A percentile compares a stretch with the other conserved stretches of the same genome.
phyloP scores from a whole-genome alignment of 2,113 vertebrate species.

The Serranochromis macrocephalus region DNA sequence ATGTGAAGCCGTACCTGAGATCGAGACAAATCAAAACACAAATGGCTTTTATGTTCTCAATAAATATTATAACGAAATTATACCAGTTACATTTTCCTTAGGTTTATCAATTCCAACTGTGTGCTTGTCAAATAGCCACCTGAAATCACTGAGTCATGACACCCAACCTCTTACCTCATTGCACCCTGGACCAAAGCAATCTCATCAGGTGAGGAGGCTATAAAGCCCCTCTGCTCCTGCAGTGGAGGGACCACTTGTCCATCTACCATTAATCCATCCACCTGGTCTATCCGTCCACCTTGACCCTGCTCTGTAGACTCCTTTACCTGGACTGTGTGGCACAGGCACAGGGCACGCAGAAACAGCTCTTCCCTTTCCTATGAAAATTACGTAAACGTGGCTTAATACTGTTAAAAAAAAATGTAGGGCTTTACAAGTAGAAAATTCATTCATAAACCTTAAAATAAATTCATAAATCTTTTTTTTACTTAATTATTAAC shows the following conservation, averaged over 20 bases:
- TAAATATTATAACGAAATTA: neutral
- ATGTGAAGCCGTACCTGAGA: conserved; percentile 92
- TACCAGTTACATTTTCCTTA: neutral
- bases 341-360: conserved; percentile 89
- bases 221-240: conserved; percentile 67
- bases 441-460: neutral
- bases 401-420: neutral
- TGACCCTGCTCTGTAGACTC: conserved; percentile 63
- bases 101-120: neutral
- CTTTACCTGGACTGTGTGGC: conserved; percentile 91
- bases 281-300: neutral
- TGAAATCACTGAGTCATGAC: neutral
- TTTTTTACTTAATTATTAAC: neutral
- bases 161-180: conserved; percentile 77
- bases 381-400: neutral
- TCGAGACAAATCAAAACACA: conserved; percentile 59
- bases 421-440: neutral
- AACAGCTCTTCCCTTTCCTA: conserved; percentile 91
- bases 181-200: conserved; percentile 92
- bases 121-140: neutral
- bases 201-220: conserved; percentile 94
- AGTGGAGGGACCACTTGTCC: neutral
- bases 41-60: neutral
- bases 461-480: accelerated
- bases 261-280: conserved; percentile 40